Evolutionary conservation across 2,113 vertebrate genomes (phyloP).

Genomic region (Sialia sialis): DNA sequence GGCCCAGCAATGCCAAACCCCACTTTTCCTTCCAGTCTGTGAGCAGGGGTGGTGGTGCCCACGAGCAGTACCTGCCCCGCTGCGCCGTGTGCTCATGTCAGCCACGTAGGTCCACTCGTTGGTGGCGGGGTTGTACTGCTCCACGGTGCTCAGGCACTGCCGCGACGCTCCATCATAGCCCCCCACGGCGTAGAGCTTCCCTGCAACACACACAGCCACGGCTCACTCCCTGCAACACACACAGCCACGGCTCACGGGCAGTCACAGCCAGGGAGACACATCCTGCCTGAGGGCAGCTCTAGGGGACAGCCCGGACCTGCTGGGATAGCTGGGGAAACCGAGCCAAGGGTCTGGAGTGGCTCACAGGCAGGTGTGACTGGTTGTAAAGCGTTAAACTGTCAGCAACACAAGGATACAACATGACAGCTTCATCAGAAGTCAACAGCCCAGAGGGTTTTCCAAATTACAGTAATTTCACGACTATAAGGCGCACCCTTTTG

Average conservation of each 20-base stretch:
- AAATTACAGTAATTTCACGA: too few species aligned
- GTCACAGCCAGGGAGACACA: accelerated
- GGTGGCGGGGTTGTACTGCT: conserved; percentile 88
- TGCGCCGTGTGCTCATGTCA: conserved; percentile 96
- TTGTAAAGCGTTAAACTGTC: not conserved
- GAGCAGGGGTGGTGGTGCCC: not conserved
- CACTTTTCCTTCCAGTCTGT: accelerated
- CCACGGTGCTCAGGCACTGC: conserved; percentile 95
- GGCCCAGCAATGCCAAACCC: not conserved
- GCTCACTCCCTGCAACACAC: not conserved
- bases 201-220: conserved; percentile 59
- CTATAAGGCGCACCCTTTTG: too few species aligned
- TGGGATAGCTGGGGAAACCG: not conserved
- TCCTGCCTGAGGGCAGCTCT: not conserved
- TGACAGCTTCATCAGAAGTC: not conserved
- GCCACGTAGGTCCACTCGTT: conserved; percentile 92
- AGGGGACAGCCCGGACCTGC: not conserved
- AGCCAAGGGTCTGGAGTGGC: accelerated
- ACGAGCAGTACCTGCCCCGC: conserved; percentile 84
- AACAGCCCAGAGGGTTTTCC: not conserved
- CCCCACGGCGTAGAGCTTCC: conserved; percentile 92
- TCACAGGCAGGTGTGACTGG: accelerated
- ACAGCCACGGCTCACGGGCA: too few species aligned
- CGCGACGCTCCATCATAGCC: conserved; percentile 94
- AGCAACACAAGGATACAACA: not conserved